Evolutionary conservation across 2,113 vertebrate genomes (phyloP), one percentile per base, ranked within the genome.

Genomic region (Eurypyga helias): DNA sequence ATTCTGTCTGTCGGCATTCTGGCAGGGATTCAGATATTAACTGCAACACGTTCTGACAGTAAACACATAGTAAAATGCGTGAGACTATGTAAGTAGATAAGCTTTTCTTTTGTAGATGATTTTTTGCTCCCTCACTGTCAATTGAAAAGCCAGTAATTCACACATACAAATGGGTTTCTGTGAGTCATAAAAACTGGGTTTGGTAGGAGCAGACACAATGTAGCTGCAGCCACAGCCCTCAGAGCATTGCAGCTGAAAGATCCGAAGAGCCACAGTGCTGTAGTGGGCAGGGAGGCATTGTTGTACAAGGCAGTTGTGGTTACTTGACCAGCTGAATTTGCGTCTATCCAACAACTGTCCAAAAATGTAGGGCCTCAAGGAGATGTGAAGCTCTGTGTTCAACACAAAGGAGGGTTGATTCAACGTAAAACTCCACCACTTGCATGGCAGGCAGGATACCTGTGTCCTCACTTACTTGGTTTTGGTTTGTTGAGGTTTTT

Each of bases 11-110:
- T 95, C 94, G 94, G 34, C 57, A 89, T 61, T 79, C 88, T 96
- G 95, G 89, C 94, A 94, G 67, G 82, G 69, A 93, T 92, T 97
- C 95, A 95, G 83, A 83, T 92, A 92, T 96, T 97, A 97, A 88
- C 76, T 94, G 60, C 75, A 94, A 90, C 90, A 67, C 7, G 1
- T 89, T 90, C 93, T 96, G 96, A 94, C 93, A 93, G 85, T 95
- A 96, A 97, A 96, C 94, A 96, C 91, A 66, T 87, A 92, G 87
- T 95, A 89, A 95, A 96, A 94, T 82, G 83, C 25, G 52, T 69
- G 83, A 96, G 81, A 96, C 91, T 91, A 79, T 82, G 73, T 82
- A 82, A 89, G 91, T 91, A 94, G 94, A 76, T 92, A 83, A 87
- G 81, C 69, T 96, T 93, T 89, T 89, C 83, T 96, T 96, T 81